A percentile compares a stretch with the other conserved stretches of the same genome.
Conservation (phyloP, 2,113 vertebrate species). For the Haemorhous mexicanus region DNA sequence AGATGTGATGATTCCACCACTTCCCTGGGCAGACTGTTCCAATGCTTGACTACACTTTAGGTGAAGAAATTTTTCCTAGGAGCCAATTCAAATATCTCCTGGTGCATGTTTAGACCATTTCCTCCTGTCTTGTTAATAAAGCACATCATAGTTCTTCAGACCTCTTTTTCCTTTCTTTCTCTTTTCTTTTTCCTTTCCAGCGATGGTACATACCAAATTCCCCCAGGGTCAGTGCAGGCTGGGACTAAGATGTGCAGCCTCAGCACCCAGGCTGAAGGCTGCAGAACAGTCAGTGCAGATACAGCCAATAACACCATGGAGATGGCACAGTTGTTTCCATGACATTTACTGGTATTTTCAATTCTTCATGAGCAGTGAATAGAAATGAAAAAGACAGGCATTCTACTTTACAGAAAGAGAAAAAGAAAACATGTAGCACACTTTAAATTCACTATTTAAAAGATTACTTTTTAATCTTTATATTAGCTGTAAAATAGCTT, state of each 20-base stretch:
- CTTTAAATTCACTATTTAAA: background rate
- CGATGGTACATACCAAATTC: background rate
- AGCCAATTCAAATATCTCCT: background rate
- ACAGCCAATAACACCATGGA: background rate
- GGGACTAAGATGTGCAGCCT: background rate
- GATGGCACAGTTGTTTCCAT: background rate
- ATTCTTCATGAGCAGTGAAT: background rate
- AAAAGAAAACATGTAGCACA: background rate
- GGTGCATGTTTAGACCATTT: background rate
- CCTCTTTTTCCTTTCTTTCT: background rate
- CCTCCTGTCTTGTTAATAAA: background rate
- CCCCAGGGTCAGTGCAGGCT: background rate
- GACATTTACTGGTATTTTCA: background rate
- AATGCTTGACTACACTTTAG: background rate
- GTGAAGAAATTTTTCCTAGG: background rate
- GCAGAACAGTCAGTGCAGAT: background rate
- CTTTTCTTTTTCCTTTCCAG: background rate
- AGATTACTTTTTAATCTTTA: background rate
- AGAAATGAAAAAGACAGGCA: background rate
- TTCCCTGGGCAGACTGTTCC: background rate
- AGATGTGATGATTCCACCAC: background rate
- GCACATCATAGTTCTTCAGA: background rate
- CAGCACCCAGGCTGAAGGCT: accelerated
- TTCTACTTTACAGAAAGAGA: background rate
- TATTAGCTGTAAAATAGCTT: background rate